These are phyloP conservation scores for Lepus americanus DNA, from an alignment of 2,113 vertebrate species.

Conservation along the genomic window DNA sequence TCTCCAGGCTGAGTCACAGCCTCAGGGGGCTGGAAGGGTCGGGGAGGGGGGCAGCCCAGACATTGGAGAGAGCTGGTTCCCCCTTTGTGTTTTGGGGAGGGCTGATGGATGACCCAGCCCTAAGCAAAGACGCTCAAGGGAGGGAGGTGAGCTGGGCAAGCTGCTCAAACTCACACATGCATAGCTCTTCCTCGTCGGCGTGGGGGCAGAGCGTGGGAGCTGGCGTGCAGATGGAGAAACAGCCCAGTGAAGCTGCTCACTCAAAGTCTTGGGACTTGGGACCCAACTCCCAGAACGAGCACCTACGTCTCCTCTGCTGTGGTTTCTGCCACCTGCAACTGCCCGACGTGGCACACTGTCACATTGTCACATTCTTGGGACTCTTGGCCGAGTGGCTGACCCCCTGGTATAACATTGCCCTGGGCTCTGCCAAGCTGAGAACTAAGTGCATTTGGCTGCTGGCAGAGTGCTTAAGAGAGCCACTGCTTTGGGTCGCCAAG, in stretches of 20 bases:
- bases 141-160: background rate
- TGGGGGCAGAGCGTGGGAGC: background rate
- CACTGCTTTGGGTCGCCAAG: background rate
- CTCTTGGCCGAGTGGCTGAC: fast-evolving
- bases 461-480: background rate
- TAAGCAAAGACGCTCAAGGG: background rate
- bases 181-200: fast-evolving
- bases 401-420: background rate
- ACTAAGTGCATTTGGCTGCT: background rate
- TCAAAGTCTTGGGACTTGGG: background rate
- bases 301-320: no score
- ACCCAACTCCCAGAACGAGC: background rate
- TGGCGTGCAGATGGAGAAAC: background rate
- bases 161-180: background rate
- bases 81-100: background rate
- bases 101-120: background rate
- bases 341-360: background rate
- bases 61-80: background rate
- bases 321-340: background rate
- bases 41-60: background rate
- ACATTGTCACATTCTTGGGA: background rate
- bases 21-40: background rate
- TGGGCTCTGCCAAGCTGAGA: background rate
- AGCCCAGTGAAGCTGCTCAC: no score
- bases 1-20: background rate